These are phyloP conservation scores for Tyto alba DNA, from an alignment of 2,113 vertebrate species.

Conservation along the genomic window DNA sequence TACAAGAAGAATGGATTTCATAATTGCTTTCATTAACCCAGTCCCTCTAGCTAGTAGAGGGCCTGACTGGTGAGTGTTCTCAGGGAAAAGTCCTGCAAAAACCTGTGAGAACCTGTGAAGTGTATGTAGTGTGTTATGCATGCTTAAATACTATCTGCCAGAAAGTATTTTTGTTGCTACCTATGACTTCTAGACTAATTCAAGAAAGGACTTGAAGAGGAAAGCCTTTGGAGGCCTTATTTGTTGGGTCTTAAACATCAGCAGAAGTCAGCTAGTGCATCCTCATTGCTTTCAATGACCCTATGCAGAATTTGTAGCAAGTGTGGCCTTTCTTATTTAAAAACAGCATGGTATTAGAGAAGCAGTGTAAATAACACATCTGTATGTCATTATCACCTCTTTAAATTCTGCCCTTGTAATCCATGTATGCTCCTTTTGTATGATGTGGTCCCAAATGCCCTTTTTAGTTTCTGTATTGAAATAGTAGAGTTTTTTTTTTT, in stretches of 20 bases:
- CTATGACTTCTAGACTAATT: background rate
- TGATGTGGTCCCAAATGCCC: background rate
- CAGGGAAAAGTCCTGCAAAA: background rate
- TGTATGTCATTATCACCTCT: background rate
- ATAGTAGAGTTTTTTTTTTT: background rate
- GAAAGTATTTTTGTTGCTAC: background rate
- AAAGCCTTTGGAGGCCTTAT: background rate
- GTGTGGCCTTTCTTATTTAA: background rate
- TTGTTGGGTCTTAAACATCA: background rate
- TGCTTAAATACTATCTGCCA: background rate
- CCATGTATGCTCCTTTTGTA: fast-evolving
- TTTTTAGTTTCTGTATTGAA: background rate
- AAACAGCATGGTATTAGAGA: background rate
- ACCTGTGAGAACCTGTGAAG: background rate
- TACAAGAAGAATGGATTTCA: background rate
- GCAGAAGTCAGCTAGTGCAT: background rate
- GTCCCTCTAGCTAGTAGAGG: background rate
- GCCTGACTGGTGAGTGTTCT: background rate
- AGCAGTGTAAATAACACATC: background rate
- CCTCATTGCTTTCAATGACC: background rate
- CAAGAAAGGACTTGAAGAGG: background rate
- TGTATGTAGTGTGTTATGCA: background rate
- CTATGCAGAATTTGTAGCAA: background rate
- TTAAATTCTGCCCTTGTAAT: background rate
- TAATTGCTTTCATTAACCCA: background rate